Evolutionary conservation across 2,113 vertebrate genomes (phyloP), one percentile per base, ranked within the genome.

Genomic region (Pandion haliaetus): DNA sequence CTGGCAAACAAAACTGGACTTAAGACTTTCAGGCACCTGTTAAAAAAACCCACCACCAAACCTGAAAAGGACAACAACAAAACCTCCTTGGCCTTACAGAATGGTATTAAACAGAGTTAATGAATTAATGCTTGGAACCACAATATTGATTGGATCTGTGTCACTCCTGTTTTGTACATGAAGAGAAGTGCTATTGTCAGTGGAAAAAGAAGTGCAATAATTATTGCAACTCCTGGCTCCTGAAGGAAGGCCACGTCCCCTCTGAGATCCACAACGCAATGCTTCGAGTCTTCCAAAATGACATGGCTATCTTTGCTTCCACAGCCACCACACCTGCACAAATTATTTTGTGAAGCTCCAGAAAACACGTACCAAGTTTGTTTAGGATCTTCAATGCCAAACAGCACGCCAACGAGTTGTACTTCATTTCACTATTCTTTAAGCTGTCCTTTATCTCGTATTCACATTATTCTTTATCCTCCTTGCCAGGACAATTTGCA

Each of bases 131-230:
- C 57, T 69, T 66, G 67, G 40, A 83, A 73, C 4, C 59, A 73
- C n/a, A 59, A 25, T 6, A 15, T 0, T 1, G 25, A 26, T 26
- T 74, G n/a, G 73, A 82, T 44, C 9, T 4, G 1, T 13, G 40
- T 78, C 4, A 2, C 28, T 59, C 15, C 44, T 2, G 1, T 45
- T 86, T 62, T 2, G 0, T 18, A 77, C 19, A 21, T 12, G 40
- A 73, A 84, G 58, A 77, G 61, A 93, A 67, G 50, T 7, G 2
- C 25, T 44, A n/a, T 26, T 58, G 44, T 31, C 58, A 57, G 23
- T 16, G n/a, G 59, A 81, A 91, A 12, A 87, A 87, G 40, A 89
- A 94, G 10, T 13, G 18, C 21, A 59, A 14, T 57, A 52, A 42
- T 18, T 59, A 82, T 2, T 59, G 40, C 24, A 50, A 44, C 42